Evolutionary conservation across 2,113 vertebrate genomes (phyloP).

Genomic region (Sapajus apella): DNA sequence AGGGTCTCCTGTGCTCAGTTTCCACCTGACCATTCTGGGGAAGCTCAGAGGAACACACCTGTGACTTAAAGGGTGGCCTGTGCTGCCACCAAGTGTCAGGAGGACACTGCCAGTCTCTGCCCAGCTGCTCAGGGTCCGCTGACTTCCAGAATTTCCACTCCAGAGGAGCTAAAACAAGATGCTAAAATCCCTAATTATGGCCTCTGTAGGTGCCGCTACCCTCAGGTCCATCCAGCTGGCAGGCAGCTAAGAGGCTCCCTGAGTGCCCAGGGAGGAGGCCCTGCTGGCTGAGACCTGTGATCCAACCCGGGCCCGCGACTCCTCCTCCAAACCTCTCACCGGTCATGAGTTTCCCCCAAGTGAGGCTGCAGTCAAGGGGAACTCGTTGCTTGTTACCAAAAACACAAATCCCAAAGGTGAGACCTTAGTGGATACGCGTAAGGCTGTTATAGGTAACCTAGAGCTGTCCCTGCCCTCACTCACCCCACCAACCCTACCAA

Average conservation of each 20-base stretch:
- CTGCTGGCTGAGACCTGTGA: neutral
- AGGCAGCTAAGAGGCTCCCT: neutral
- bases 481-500: too few relatives aligned
- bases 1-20: neutral
- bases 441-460: neutral
- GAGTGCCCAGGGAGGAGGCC: neutral
- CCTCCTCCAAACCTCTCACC: neutral
- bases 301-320: neutral
- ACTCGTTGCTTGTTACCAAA: neutral
- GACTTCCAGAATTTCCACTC: slow-evolving; percentile 43
- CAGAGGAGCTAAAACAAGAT: neutral
- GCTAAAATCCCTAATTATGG: neutral
- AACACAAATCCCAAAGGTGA: neutral
- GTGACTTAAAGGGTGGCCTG: neutral
- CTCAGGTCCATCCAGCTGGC: neutral
- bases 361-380: neutral
- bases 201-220: neutral
- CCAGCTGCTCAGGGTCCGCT: neutral
- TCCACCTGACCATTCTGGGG: neutral
- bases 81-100: slow-evolving; percentile 37
- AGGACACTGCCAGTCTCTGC: neutral
- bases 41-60: neutral
- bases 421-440: neutral
- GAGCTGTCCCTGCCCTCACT: neutral
- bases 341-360: neutral